phyloP scores from a whole-genome alignment of 35 echinoderm and acorn worm genomes.

The Diadema setosum region DNA sequence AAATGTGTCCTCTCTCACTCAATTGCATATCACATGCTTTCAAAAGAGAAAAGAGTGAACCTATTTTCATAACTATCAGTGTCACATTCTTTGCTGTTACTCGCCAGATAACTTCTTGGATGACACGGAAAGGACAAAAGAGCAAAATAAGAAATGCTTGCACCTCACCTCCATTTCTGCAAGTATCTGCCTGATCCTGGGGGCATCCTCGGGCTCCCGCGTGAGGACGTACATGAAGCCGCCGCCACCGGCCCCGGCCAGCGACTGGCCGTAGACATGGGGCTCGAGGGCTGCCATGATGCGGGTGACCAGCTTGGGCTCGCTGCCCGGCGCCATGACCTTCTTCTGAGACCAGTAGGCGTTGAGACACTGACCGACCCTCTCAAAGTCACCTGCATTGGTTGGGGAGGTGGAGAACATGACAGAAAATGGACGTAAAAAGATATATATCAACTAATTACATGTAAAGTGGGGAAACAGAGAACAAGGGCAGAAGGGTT shows the following conservation, averaged over 20 bases:
- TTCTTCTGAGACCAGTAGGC: slow-evolving; percentile 97
- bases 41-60: not conserved
- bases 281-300: slow-evolving; percentile 92
- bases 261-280: slow-evolving; percentile 71
- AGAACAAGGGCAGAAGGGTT: no score
- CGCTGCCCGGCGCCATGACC: slow-evolving; percentile 88
- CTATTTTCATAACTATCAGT: not conserved
- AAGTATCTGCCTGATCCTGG: slow-evolving; percentile 57
- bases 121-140: not conserved
- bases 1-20: not conserved
- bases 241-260: slow-evolving; percentile 85
- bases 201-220: slow-evolving; percentile 56
- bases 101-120: not conserved
- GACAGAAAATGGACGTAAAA: no score
- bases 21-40: not conserved
- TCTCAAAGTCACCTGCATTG: slow-evolving; percentile 85
- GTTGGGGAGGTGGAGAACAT: no score
- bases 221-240: slow-evolving; percentile 85
- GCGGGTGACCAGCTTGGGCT: slow-evolving; percentile 56
- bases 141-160: not conserved
- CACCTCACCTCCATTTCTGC: slow-evolving; percentile 34
- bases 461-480: no score
- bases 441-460: no score
- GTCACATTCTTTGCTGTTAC: not conserved
- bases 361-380: slow-evolving; percentile 84